Evolutionary conservation across 2,113 vertebrate genomes (phyloP).

Genomic region (Vulpes vulpes): DNA sequence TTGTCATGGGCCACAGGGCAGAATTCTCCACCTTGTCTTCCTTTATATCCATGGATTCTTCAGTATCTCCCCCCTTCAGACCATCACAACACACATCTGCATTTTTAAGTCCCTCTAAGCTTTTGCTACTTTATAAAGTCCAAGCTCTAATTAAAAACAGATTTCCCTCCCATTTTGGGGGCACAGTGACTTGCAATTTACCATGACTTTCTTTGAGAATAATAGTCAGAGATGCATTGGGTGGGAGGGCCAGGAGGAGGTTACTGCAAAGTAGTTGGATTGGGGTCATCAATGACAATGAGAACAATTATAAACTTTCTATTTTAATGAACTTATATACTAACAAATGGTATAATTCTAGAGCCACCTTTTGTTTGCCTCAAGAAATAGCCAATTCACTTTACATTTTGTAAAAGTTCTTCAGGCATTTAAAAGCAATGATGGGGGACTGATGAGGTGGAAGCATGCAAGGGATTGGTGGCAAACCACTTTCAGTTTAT

Average conservation of each 20-base stretch:
- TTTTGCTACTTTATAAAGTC: not conserved
- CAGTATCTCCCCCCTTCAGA: not conserved
- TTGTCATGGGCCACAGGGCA: not conserved
- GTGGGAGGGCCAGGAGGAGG: not conserved
- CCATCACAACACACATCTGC: not conserved
- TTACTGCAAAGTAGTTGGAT: not conserved
- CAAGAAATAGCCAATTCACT: not conserved
- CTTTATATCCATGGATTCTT: not conserved
- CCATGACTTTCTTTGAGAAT: not conserved
- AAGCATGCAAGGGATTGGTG: not conserved
- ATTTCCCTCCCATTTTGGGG: not conserved
- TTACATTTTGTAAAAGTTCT: conserved; percentile 20
- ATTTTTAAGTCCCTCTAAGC: not conserved
- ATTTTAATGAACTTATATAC: not conserved
- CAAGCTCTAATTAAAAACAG: not conserved
- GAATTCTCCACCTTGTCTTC: not conserved
- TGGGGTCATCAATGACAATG: not conserved
- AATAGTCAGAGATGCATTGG: not conserved
- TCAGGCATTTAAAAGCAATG: not conserved
- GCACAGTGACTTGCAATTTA: not conserved
- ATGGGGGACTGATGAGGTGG: too few species aligned
- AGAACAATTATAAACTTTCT: not conserved
- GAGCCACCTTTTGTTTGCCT: not conserved
- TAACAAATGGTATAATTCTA: not conserved
- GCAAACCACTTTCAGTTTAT: not conserved